Percentiles rank a stretch among this genome's conserved stretches.
Conservation (phyloP, 2,797 vertebrate genomes). For the Cynopterus sphinx region DNA sequence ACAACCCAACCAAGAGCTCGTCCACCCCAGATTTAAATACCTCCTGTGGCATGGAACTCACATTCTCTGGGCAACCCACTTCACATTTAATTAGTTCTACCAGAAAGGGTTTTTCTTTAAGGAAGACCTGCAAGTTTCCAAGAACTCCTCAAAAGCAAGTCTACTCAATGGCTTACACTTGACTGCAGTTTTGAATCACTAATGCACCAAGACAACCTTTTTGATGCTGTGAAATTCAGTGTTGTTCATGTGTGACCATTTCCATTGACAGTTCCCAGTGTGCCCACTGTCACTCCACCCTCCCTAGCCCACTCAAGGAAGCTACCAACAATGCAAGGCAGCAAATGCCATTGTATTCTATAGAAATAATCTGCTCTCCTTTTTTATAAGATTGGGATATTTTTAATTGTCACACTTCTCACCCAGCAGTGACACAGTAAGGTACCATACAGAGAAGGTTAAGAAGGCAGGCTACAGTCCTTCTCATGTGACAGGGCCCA, state of each 20-base stretch:
- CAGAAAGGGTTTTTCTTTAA: not conserved
- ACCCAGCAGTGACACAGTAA: not conserved
- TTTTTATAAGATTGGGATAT: not conserved
- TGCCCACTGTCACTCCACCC: not conserved
- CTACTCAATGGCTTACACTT: not conserved
- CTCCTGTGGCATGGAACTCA: not conserved
- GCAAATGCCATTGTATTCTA: not conserved
- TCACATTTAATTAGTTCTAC: not conserved
- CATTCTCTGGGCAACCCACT: not conserved
- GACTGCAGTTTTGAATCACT: not conserved
- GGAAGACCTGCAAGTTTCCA: not conserved
- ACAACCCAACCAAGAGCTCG: not conserved
- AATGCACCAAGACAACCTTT: not conserved
- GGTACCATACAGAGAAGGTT: not conserved
- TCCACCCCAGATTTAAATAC: not conserved
- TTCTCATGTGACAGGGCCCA: not conserved
- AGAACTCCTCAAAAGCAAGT: not conserved
- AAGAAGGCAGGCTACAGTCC: not conserved
- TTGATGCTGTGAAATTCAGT: not conserved
- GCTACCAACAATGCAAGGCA: accelerated
- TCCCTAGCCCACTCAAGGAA: not conserved
- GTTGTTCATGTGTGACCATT: not conserved
- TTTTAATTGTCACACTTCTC: not conserved
- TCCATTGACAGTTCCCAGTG: not conserved
- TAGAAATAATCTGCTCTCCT: not conserved